Conservation (phyloP, 2,888 invertebrate species). For the Blastobasis lacticolella region DNA sequence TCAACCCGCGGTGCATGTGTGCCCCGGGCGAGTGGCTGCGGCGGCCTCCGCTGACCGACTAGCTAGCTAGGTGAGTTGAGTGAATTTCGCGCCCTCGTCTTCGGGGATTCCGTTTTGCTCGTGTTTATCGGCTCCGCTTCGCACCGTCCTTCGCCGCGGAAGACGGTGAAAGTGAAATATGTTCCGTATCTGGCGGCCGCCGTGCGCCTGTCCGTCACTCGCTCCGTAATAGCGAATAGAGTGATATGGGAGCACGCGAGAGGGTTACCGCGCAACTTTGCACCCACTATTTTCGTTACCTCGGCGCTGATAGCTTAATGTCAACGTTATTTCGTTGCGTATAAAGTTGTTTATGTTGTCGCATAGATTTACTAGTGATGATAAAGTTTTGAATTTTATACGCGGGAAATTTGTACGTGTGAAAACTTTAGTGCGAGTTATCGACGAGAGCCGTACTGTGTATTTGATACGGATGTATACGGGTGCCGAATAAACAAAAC, state of each 20-base stretch:
- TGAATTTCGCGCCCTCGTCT: constrained; percentile 55
- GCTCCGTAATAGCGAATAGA: constrained; percentile 20
- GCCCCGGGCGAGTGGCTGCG: constrained; percentile 50
- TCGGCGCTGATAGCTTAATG: constrained; percentile 33
- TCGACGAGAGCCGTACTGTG: not conserved
- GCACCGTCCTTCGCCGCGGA: constrained; percentile 53
- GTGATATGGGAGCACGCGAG: constrained; percentile 34
- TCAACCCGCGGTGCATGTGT: constrained; percentile 40
- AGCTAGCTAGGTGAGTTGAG: constrained; percentile 66
- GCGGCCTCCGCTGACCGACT: constrained; percentile 64
- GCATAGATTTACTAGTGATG: constrained; percentile 11
- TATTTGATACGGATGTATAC: constrained; percentile 1
- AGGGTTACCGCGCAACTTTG: constrained; percentile 57
- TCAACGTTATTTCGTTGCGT: constrained; percentile 25
- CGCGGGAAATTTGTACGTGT: constrained; percentile 28
- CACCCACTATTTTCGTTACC: constrained; percentile 34
- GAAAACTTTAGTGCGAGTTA: constrained; percentile 20
- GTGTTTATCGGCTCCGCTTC: constrained; percentile 59
- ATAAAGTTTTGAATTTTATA: constrained; percentile 41
- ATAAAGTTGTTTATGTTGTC: constrained; percentile 30
- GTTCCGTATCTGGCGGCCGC: constrained; percentile 38
- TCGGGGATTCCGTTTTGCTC: constrained; percentile 48
- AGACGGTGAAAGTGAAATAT: constrained; percentile 48
- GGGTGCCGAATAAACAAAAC: constrained; percentile 40
- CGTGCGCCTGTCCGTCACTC: no score